Base-by-base conservation (phyloP, 2,797 vertebrate species). In the Crenuchus spilurus region DNA sequence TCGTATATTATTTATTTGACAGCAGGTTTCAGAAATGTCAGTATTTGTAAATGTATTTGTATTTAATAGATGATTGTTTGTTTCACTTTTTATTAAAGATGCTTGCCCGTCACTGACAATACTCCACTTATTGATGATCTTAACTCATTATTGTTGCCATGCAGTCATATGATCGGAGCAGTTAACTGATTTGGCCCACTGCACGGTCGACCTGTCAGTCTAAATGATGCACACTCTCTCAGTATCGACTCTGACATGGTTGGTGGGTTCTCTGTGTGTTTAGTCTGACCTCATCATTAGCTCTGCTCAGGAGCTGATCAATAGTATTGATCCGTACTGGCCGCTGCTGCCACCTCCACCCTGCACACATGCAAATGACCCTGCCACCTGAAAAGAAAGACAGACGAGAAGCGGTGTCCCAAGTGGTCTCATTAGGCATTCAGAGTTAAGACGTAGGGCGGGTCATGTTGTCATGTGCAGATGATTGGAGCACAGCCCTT, bases 401-500 rank as follows among this genome's bases (percentile, higher is more conserved):
- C 8, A 8, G 46, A 70, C 66, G 58, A 57, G 65, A 63, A 64
- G 64, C 76, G 41, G 61, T 64, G 73, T 83, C 73, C 78, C 78
- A 73, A 51, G 44, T 70, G 81, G 61, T 63, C 81, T 80, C 70
- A 83, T 83, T 83, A 83, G 70, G 42, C 77, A 79, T 82, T 82
- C 80, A 79, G 74, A 77, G 80, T 69, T 68, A 74, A 82, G 74
- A 71, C 31, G 57, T 72, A 49, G 77, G 80, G 80, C 67, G 80
- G 80, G 80, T 79, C 67, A 73, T 46, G 67, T 82, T 79, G 80
- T 82, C 80, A 82, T 74, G 74, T 82, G 77, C 68, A 74, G 74
- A 77, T 74, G 80, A 77, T 82, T 79, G 76, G 80, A 76, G 74
- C 74, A 66, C 62, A 71, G 80, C 62, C 77, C 77, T 82, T 79